Percentiles rank a stretch among this genome's conserved stretches.
Evolutionary conservation across 2,888 invertebrate genomes (phyloP).

Genomic region (Nymphalis c-album): DNA sequence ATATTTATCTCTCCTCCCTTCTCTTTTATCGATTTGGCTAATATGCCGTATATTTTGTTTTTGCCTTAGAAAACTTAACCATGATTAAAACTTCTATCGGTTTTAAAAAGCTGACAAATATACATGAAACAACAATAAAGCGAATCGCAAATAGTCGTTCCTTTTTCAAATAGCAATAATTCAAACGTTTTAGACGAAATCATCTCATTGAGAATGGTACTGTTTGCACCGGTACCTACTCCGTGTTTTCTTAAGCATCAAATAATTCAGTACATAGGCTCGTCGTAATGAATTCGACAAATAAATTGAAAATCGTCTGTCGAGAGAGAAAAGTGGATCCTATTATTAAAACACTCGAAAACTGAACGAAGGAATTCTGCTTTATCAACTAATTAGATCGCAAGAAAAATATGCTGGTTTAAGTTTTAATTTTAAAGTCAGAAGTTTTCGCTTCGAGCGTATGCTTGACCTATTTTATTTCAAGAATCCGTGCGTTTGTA

Average conservation of each 20-base stretch:
- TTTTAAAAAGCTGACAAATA: conserved; percentile 7
- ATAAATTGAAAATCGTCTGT: conserved; percentile 49
- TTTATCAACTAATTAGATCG: conserved; percentile 28
- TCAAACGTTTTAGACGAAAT: conserved; percentile 29
- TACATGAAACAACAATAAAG: conserved; percentile 14
- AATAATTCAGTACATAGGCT: conserved; percentile 45
- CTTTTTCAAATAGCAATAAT: conserved; percentile 39
- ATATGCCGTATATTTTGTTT: too few species aligned
- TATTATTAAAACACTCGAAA: conserved; percentile 38
- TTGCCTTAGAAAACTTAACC: too few species aligned
- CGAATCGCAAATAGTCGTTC: conserved; percentile 38
- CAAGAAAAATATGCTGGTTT: conserved; percentile 20
- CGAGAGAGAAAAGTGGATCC: conserved; percentile 39
- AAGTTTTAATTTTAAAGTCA: conserved; percentile 22
- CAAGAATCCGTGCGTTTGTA: conserved; percentile 18
- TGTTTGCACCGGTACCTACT: conserved; percentile 47
- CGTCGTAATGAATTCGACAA: conserved; percentile 50
- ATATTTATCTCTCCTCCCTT: too few species aligned
- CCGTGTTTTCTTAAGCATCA: conserved; percentile 45
- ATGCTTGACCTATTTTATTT: conserved; percentile 30
- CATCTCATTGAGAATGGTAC: conserved; percentile 41
- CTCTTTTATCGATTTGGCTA: too few species aligned
- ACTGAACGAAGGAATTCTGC: conserved; percentile 19
- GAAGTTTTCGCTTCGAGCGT: conserved; percentile 23
- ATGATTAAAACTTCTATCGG: neutral